phyloP scores from a whole-genome alignment of 2,797 vertebrate species.

The Pteronotus mesoamericanus region DNA sequence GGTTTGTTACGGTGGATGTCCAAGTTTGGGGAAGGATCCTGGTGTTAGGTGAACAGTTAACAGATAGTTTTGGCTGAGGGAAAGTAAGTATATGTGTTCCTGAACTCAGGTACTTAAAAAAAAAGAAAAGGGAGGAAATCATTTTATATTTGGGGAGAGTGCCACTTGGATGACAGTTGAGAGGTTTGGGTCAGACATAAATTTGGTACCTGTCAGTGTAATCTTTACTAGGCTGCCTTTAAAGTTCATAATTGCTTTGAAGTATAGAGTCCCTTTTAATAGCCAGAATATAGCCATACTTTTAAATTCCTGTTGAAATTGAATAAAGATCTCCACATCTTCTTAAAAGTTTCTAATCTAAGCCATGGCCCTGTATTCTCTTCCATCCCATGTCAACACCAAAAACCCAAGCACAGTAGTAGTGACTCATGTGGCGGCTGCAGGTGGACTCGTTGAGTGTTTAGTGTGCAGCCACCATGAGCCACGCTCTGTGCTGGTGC shows the following conservation, averaged over 20 bases:
- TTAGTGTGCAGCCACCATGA: neutral
- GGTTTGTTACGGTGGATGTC: neutral
- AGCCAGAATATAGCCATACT: neutral
- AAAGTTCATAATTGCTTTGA: slow-evolving; percentile 63
- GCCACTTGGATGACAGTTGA: neutral
- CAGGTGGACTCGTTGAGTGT: neutral
- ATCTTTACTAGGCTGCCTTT: slow-evolving; percentile 44
- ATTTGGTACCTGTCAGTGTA: slow-evolving; percentile 26
- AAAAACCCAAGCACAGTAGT: too few relatives aligned
- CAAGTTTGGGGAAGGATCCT: neutral
- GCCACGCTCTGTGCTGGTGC: neutral
- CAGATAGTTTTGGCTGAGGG: neutral
- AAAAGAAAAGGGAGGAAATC: neutral
- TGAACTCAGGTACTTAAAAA: neutral
- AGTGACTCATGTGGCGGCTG: neutral
- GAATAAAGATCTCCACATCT: neutral
- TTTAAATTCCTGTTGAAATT: slow-evolving; percentile 26
- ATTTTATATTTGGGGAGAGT: neutral
- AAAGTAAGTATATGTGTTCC: neutral
- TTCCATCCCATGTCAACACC: neutral
- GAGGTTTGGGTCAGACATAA: slow-evolving; percentile 38
- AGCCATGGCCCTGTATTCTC: neutral
- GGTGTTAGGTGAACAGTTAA: neutral
- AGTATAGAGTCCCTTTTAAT: slow-evolving; percentile 24
- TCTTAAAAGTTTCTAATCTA: neutral